These are phyloP conservation scores for Promerops cafer DNA, from an alignment of 2,113 vertebrate genomes.

Conservation along the genomic window DNA sequence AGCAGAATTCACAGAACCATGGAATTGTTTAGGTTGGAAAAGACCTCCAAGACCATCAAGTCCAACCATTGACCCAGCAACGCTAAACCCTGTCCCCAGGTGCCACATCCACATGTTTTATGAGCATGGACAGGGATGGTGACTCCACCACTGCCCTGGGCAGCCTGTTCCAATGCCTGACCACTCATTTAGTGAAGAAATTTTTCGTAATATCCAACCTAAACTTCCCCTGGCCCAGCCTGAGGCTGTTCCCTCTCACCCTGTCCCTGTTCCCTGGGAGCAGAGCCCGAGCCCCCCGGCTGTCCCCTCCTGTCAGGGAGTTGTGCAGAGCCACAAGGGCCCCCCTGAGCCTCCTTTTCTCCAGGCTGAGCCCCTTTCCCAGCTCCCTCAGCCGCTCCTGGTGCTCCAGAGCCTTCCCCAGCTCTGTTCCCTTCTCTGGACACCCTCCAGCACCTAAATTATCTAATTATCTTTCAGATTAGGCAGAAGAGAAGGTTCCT, in stretches of 20 bases:
- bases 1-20: neutral
- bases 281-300: fast-evolving
- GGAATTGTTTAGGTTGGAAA: neutral
- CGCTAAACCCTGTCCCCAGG: neutral
- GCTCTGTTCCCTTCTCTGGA: fast-evolving
- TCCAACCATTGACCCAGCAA: neutral
- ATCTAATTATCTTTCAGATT: neutral
- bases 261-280: neutral
- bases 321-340: fast-evolving
- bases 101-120: fast-evolving
- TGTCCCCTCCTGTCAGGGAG: neutral
- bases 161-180: neutral
- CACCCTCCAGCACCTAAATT: fast-evolving
- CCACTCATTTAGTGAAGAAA: neutral
- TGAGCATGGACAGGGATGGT: neutral
- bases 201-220: too few relatives aligned
- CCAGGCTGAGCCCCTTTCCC: neutral
- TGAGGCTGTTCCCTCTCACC: fast-evolving
- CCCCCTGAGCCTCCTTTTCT: neutral
- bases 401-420: fast-evolving
- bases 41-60: neutral
- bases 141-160: neutral
- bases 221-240: fast-evolving
- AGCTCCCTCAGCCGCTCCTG: neutral
- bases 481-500: neutral